A percentile compares a stretch with the other conserved stretches of the same genome.
phyloP scores from a whole-genome alignment of 2,113 vertebrate species.

The Ginglymostoma cirratum region DNA sequence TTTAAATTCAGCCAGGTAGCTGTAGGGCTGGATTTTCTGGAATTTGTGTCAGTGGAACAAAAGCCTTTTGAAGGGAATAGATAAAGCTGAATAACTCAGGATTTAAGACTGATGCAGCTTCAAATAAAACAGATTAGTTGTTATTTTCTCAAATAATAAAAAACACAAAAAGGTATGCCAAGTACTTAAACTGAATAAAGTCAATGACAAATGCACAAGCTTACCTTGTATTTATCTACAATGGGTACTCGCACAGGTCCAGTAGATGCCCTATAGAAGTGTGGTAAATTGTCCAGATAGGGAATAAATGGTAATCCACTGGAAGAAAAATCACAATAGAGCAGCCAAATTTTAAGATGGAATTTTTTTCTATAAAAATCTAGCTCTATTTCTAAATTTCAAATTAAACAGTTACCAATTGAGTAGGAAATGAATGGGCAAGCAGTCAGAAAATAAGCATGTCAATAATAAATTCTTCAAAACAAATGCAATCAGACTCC shows the following conservation, averaged over 20 bases:
- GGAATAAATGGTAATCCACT: slow-evolving; percentile 95
- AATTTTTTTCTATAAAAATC: neutral
- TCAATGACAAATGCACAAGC: slow-evolving; percentile 29
- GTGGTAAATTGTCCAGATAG: slow-evolving; percentile 97
- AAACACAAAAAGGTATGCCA: neutral
- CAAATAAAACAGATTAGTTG: neutral
- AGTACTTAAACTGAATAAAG: neutral
- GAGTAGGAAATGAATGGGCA: neutral
- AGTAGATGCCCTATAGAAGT: slow-evolving; percentile 84
- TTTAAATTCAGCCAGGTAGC: neutral
- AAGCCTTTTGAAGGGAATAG: neutral
- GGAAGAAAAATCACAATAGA: slow-evolving; percentile 45
- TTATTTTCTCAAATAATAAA: neutral
- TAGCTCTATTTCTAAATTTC: neutral
- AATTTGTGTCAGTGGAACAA: neutral
- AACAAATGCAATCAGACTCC: neutral
- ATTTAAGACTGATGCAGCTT: neutral
- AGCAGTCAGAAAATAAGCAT: neutral
- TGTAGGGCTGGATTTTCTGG: neutral
- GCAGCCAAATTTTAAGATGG: neutral
- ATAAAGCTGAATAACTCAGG: neutral
- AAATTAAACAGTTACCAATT: neutral
- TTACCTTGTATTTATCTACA: slow-evolving; percentile 98
- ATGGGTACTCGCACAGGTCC: slow-evolving; percentile 96
- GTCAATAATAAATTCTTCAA: neutral